Evolutionary conservation across 2,797 vertebrate species (phyloP), one percentile per base, ranked within the genome.

Genomic region (Euphonia xanthogaster): DNA sequence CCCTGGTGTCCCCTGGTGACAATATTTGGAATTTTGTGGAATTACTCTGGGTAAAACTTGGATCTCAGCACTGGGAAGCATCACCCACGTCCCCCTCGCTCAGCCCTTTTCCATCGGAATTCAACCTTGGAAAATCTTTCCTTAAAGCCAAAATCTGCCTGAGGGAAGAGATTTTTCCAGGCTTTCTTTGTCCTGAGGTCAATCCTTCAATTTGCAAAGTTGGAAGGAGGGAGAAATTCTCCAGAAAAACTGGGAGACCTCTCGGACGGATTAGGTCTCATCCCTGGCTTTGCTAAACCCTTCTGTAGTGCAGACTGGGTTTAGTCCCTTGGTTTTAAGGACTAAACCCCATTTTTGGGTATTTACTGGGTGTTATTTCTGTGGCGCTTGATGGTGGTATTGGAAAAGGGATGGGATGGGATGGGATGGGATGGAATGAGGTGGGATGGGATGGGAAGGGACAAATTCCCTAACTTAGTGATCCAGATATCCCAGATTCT

Each of bases 251-350:
- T 1, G 11, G 6, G 35, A 75, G 5, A 24, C 10, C 31, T 79
- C 61, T 63, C 0, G 0, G 3, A 10, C 10, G 30, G 27, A 14
- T 51, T 9, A 20, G 25, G 7, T 25, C 57, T 39, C 33, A 62
- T 35, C 58, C 48, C 24, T 48, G 79, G n/a, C 21, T 16, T 62
- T 22, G 1, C 24, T 72, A 47, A 88, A 47, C 50, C 47, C 14
- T 70, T 39, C 58, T 24, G 39, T 30, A 6, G 3, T 0, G 6
- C 28, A 6, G 40, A 1, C 21, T 65, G 37, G n/a, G 12, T 19
- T 84, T 51, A 67, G 11, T 23, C 27, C 31, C 42, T 70, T 65
- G 42, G 12, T 9, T 86, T 80, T 88, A 22, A 24, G 21, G 50
- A n/a, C 24, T 14, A 6, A 77, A 48, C 4, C 30, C 21, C 7